Base-by-base conservation (phyloP, 2,888 invertebrate genomes). In the Malachius bipustulatus region DNA sequence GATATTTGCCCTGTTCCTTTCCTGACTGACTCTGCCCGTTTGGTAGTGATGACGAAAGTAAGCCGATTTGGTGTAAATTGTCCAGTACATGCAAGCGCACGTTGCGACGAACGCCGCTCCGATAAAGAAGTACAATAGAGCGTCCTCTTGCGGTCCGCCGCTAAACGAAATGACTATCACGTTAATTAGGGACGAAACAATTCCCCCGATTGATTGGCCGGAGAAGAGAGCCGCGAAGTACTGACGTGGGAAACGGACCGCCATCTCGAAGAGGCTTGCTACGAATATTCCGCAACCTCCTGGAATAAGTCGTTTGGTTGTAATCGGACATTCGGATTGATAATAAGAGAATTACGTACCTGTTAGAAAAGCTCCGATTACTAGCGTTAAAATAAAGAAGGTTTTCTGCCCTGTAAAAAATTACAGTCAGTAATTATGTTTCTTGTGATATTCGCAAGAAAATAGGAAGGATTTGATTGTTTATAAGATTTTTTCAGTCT, bases 161-260 rank as follows among this genome's bases (percentile, higher is more conserved):
- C 39, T 38, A 4, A 40, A 26, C 12, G 37, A 29, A 8, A 46
- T 16, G 2, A 44, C 32, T 6, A 44, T 14, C 8, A 46, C 44
- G 30, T 46, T 42, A 2, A 49, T 35, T 3, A 48, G 13, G 9
- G 51, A 39, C 3, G 52, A 38, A 4, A 50, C 39, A 24, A 51
- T 43, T 3, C 49, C 55, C 30, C 53, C 51, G 2, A 55, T 32
- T 4, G 49, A 41, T 28, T 49, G 47, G 2, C 54, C 55, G 0
- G 51, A 47, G 4, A 46, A 19, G 4, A 41, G 4, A 1, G 49
- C 47, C 2, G 42, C 41, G 10, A 48, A 43, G 38, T 52, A 52
- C 14, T 39, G 33, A 3, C 45, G 34, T 2, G 53, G 51, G 31
- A 55, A 54, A 38, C 46, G 48, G 1, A 46, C 31, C 13, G 48